Conservation (phyloP, 2,113 vertebrate genomes). For the Onychostoma macrolepis region DNA sequence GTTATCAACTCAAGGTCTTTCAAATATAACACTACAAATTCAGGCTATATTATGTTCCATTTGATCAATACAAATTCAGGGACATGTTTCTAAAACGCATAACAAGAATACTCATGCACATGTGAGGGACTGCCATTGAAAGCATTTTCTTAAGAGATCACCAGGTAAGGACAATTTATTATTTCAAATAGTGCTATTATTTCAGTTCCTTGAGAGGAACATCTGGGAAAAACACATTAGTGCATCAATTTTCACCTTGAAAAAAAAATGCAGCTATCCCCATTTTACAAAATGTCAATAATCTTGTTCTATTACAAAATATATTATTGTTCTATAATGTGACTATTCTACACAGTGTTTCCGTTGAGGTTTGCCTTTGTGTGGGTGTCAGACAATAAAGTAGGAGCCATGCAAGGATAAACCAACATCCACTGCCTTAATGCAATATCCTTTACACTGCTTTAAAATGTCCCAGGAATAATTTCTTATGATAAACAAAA, state of each 20-base stretch:
- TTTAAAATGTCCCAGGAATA: neutral
- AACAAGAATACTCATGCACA: too few species aligned
- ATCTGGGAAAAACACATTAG: slow-evolving; percentile 14
- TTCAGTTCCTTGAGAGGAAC: neutral
- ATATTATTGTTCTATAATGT: slow-evolving; percentile 53
- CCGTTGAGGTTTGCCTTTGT: slow-evolving; percentile 1
- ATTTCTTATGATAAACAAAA: neutral
- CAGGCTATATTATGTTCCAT: neutral
- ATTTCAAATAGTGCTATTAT: slow-evolving; percentile 15
- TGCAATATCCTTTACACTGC: neutral
- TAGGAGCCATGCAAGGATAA: neutral
- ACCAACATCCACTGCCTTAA: neutral
- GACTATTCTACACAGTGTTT: neutral
- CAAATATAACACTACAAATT: neutral
- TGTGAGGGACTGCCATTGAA: neutral
- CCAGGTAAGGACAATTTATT: neutral
- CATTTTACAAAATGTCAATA: neutral
- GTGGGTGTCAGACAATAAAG: slow-evolving; percentile 6
- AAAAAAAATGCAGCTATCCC: slow-evolving; percentile 3
- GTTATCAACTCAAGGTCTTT: slow-evolving; percentile 55
- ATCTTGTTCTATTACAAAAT: slow-evolving; percentile 13
- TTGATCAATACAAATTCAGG: slow-evolving; percentile 23
- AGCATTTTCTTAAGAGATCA: slow-evolving; percentile 3
- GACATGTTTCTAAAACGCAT: neutral
- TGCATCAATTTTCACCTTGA: slow-evolving; percentile 32